Base-by-base conservation (phyloP, 2,888 invertebrate species). In the Tenthredo mesomela region DNA sequence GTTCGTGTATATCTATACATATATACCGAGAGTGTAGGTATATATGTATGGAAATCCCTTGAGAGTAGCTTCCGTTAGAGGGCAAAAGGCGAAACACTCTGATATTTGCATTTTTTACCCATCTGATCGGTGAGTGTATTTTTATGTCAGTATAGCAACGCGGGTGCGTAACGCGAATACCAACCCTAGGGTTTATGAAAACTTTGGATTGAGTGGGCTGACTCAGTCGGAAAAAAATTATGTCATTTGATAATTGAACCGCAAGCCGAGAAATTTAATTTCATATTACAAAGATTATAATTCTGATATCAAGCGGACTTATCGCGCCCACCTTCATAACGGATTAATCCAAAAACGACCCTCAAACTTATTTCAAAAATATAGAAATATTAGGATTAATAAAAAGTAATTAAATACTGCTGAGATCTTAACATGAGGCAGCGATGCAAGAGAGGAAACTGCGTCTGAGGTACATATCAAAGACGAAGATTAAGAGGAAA, bases 31-130 rank as follows among this genome's bases (percentile, higher is more conserved):
- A 21, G 18, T 21, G 61, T 61, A 10, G 21, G 25, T 29, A 61
- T 61, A 25, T 61, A 10, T 29, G 70, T n/a, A 47, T 43, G 47
- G 25, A 47, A 18, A n/a, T 54, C 58, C 78, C 78, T 58, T 10
- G 54, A 58, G 54, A 58, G 29, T 4, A 15, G 47, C 75, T 37
- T 78, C 78, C 54, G 78, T 33, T 29, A 10, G 7, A n/a, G 37
- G 37, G 58, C 61, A 40, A 61, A 61, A 61, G 61, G 58, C 80
- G 58, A 61, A 80, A 80, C 80, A 80, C 80, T 80, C 40, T 12
- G 80, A 80, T 80, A 50, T 82, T 82, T 82, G 82, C 82, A 82
- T 82, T 82, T 82, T 65, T 47, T n/a, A 67, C 33, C 82, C 67
- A 67, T 82, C 33, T 33, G n/a, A 25, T 40, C 82, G 50, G 12